Evolutionary conservation across 1,140 invertebrate species (phyloP), one percentile per base, ranked within the genome.

Genomic region (Meloidogyne chitwoodi): DNA sequence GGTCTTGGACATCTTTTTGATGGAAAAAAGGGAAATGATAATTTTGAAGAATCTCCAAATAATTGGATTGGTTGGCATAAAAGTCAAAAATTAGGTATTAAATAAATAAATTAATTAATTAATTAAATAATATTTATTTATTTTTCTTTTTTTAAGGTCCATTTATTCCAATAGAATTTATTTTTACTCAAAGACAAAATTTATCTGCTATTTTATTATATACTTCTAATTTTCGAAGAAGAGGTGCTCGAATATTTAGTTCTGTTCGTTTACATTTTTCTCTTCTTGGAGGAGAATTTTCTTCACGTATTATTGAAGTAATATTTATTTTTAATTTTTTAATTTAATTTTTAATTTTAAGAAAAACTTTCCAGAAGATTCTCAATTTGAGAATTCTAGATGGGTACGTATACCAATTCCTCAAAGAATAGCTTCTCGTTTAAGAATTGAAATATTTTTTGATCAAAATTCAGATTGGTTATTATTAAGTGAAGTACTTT

Each of bases 1-100:
- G 94, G 94, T 24, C 88, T 96, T 2, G 94, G 94, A n/a, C 92
- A 93, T 85, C 89, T 96, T 72, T 92, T 92, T 22, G 93, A 96
- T 87, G 94, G 94, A 12, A 90, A 91, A 79, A 90, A 90, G 78
- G 93, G 93, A 63, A 90, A 91, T n/a, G 91, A 92, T 77, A 92
- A 93, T 87, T 93, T 93, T 87, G 90, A 91, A 80, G 88, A 90
- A n/a, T 92, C 92, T 87, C 90, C 90, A 68, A 92, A 91, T 65
- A 92, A 92, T 56, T 96, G 94, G 94, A 92, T 96, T 11, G 94
- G 94, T 0, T 96, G 94, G 94, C 68, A 68, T 19, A 48, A 61
- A 38, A 56, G 64, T 14, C 29, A 76, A 65, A 29, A 41, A 19
- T 2, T 16, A 38, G 64, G 76, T 77, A 26, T 27, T 38, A 16